Evolutionary conservation across 2,113 vertebrate species (phyloP), one percentile per base, ranked within the genome.

Genomic region (Todiramphus saurophagus): DNA sequence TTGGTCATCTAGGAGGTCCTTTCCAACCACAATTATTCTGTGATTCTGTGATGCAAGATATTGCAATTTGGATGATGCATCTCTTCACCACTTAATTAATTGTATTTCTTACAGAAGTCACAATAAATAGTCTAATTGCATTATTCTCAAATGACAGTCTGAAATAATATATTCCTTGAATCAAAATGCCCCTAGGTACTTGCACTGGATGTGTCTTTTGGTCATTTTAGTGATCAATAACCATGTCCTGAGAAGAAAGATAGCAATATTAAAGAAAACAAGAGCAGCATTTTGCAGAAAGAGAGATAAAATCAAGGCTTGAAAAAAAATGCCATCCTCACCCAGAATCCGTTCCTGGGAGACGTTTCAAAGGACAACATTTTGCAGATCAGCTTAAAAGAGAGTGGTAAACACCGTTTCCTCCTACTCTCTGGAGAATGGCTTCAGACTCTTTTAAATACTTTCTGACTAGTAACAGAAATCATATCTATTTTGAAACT

Each of bases 351-450:
- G 25, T 41, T 92, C 25, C 59, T 83, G 55, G 21, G 63, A 90
- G 69, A 91, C 12, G 16, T 82, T 89, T 92, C 46, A 92, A 96
- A 94, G 92, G 77, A 66, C 62, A 83, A 31, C 44, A 89, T 89
- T 92, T 90, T 94, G 44, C 62, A 89, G 64, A 84, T 93, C 35
- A 83, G 8, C 46, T 76, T 83, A 83, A 79, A 87, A 90, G 62
- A 87, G 44, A 16, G 70, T 91, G 89, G 59, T 92, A 94, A 95
- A 96, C 74, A 78, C 87, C 1, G 87, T 96, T 92, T 92, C 91
- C 90, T 91, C 91, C 96, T 87, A 87, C 95, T 92, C 76, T 67
- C 83, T 84, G 21, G 75, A 79, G 67, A 94, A 93, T 44, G 79
- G 64, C 80, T 93, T 87, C 62, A 94, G 70, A 43, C 31, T 59